A percentile compares a stretch with the other conserved stretches of the same genome.
Evolutionary conservation across 2,888 invertebrate genomes (phyloP).

Genomic region (Teinopalpus imperialis): DNA sequence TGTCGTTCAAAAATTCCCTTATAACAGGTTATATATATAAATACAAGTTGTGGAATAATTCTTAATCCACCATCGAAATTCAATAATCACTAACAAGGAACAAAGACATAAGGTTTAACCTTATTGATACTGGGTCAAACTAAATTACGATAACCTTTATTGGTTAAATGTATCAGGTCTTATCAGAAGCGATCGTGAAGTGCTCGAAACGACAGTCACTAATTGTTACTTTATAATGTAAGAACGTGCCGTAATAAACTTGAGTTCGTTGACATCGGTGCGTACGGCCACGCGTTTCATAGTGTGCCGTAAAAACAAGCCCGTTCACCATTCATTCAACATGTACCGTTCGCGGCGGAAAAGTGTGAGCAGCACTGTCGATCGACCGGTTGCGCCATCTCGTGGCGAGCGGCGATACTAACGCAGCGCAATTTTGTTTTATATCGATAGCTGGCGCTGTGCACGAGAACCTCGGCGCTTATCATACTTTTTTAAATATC

Average conservation of each 20-base stretch:
- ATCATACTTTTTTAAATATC: too few species aligned
- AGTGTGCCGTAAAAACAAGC: constrained; percentile 57
- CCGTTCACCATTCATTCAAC: constrained; percentile 66
- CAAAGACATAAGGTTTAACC: too few species aligned
- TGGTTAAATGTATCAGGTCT: constrained; percentile 18
- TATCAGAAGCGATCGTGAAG: constrained; percentile 20
- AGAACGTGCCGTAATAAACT: constrained; percentile 45
- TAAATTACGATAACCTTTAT: too few species aligned
- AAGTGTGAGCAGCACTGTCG: constrained; percentile 47
- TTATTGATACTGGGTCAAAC: too few species aligned
- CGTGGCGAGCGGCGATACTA: constrained; percentile 65
- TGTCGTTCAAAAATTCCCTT: too few species aligned
- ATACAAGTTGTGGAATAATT: too few species aligned
- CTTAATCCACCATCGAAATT: too few species aligned
- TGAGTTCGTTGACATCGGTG: constrained; percentile 67
- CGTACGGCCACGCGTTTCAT: constrained; percentile 58
- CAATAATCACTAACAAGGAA: too few species aligned
- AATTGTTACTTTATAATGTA: constrained; percentile 31
- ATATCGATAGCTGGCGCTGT: constrained; percentile 53
- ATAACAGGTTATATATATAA: too few species aligned
- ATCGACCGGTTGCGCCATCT: constrained; percentile 56
- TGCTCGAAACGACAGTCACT: constrained; percentile 20
- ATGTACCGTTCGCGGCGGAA: constrained; percentile 43
- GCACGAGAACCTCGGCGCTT: background rate
- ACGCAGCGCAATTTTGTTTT: constrained; percentile 36